phyloP scores from a whole-genome alignment of 2,888 invertebrate genomes.

The Acanthopleura granulata region DNA sequence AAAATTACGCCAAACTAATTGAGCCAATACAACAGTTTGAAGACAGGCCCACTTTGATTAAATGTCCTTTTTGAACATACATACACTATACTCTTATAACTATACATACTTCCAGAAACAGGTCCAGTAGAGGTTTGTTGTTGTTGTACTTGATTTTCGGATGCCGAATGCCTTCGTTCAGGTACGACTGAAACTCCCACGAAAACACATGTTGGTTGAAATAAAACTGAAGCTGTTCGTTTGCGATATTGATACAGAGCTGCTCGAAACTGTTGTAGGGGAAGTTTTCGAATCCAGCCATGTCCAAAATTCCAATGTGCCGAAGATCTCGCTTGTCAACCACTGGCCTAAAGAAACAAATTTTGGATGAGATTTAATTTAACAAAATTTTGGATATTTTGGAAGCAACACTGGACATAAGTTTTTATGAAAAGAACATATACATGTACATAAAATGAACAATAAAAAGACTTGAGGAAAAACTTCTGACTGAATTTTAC shows the following conservation, averaged over 20 bases:
- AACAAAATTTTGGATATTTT: too few relatives aligned
- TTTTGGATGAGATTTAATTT: too few relatives aligned
- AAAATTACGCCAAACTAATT: too few relatives aligned
- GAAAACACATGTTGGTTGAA: conserved; percentile 66
- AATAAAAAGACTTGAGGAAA: too few relatives aligned
- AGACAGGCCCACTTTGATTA: too few relatives aligned
- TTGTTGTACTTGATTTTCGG: conserved; percentile 53
- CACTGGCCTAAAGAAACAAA: not conserved
- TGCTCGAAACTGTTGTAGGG: conserved; percentile 64
- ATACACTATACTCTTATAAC: too few relatives aligned
- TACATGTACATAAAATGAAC: too few relatives aligned
- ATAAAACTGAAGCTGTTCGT: conserved; percentile 66
- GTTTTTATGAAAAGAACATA: too few relatives aligned
- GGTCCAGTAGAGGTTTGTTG: conserved; percentile 54
- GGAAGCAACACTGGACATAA: too few relatives aligned
- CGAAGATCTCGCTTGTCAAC: conserved; percentile 15
- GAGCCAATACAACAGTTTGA: too few relatives aligned
- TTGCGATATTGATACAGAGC: conserved; percentile 67
- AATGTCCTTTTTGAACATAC: too few relatives aligned
- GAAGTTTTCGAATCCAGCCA: conserved; percentile 67
- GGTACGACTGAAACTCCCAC: conserved; percentile 60
- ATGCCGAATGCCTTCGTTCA: conserved; percentile 57
- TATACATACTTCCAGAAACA: conserved; percentile 58
- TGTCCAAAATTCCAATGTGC: conserved; percentile 61
- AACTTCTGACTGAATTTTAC: too few relatives aligned